phyloP scores from a whole-genome alignment of 2,888 invertebrate species.

The Hirtodrosophila cameraria region DNA sequence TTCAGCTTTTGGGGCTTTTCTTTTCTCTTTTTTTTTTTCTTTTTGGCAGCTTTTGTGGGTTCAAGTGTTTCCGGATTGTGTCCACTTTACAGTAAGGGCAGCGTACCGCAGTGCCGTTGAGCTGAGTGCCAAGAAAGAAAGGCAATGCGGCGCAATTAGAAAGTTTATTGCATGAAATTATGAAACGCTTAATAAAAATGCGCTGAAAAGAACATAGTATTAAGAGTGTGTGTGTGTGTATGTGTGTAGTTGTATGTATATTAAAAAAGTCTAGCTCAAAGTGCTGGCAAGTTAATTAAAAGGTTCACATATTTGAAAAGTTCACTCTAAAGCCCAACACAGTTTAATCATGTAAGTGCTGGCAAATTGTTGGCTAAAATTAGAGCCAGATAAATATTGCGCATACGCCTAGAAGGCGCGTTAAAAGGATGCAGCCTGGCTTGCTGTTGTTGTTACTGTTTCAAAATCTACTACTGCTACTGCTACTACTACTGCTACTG shows the following conservation, averaged over 20 bases:
- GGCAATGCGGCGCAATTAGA: conserved; percentile 72
- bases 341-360: conserved; percentile 78
- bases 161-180: conserved; percentile 80
- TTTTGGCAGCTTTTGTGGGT: conserved; percentile 70
- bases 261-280: conserved; percentile 40
- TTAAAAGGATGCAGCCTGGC: conserved; percentile 54
- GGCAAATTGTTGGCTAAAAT: conserved; percentile 79
- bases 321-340: conserved; percentile 51
- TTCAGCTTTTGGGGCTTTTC: conserved; percentile 14
- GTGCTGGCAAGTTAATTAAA: conserved; percentile 74
- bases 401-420: conserved; percentile 71
- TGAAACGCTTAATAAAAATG: conserved; percentile 70
- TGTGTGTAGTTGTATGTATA: conserved; percentile 39
- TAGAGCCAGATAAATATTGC: conserved; percentile 79
- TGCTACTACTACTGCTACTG: conserved; percentile 39
- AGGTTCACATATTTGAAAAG: conserved; percentile 76
- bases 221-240: not conserved
- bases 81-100: conserved; percentile 50
- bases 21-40: conserved; percentile 10
- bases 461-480: conserved; percentile 1
- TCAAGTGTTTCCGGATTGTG: conserved; percentile 51
- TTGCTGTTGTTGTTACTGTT: conserved; percentile 21
- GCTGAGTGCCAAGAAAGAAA: conserved; percentile 69
- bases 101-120: conserved; percentile 34
- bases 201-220: conserved; percentile 6